phyloP scores from a whole-genome alignment of 1,140 invertebrate genomes.

The Diabrotica virgifera region DNA sequence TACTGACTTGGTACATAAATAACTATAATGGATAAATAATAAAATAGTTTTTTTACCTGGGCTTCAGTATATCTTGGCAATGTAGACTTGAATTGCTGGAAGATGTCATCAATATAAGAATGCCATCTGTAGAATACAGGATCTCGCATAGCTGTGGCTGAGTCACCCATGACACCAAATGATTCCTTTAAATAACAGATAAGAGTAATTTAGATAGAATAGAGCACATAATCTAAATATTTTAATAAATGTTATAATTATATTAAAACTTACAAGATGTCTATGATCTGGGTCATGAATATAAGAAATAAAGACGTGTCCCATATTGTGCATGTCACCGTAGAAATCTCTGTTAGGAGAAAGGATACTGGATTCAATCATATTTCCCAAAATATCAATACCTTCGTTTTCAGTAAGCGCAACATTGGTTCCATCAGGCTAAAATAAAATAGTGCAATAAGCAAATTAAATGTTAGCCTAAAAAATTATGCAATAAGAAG shows the following conservation, averaged over 20 bases:
- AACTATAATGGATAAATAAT: too few species aligned
- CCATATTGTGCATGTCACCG: slow-evolving; percentile 72
- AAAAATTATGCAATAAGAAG: too few species aligned
- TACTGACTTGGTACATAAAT: too few species aligned
- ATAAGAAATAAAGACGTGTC: slow-evolving; percentile 63
- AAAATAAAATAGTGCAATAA: too few species aligned
- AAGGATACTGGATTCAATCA: too few species aligned
- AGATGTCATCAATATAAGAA: slow-evolving; percentile 66
- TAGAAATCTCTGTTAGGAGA: slow-evolving; percentile 62
- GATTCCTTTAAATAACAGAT: slow-evolving; percentile 47
- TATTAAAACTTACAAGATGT: slow-evolving; percentile 49
- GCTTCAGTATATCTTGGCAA: slow-evolving; percentile 61
- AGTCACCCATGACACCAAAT: slow-evolving; percentile 62
- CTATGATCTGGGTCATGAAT: slow-evolving; percentile 71
- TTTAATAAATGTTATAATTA: too few species aligned
- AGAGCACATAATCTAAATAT: too few species aligned
- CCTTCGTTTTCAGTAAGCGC: slow-evolving; percentile 60
- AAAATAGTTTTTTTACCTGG: slow-evolving; percentile 46
- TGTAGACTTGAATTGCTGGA: slow-evolving; percentile 69
- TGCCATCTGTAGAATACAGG: too few species aligned
- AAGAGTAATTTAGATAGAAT: too few species aligned
- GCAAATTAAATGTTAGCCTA: too few species aligned
- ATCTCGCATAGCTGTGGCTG: too few species aligned
- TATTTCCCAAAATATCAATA: slow-evolving; percentile 69
- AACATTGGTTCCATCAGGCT: too few species aligned